A percentile compares a stretch with the other conserved stretches of the same genome.
Evolutionary conservation across 2,888 invertebrate genomes (phyloP).

Genomic region (Uropetala carovei): DNA sequence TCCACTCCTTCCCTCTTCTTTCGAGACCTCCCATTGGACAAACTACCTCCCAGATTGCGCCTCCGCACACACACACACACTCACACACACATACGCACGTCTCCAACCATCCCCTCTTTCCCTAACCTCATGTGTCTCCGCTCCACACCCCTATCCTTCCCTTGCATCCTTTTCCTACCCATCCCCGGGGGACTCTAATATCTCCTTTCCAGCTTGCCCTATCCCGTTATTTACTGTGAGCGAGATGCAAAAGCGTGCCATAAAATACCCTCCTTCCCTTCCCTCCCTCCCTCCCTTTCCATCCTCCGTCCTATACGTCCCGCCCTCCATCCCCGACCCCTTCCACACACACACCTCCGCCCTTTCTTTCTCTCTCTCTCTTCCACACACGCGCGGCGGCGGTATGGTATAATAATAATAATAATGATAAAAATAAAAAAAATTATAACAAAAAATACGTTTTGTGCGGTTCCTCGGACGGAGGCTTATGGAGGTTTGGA

Average conservation of each 20-base stretch:
- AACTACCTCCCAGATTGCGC: constrained; percentile 18
- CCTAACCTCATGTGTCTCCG: background rate
- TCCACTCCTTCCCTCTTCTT: background rate
- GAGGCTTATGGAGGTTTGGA: background rate
- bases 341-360: background rate
- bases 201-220: constrained; percentile 30
- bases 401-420: background rate
- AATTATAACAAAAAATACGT: background rate
- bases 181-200: constrained; percentile 30
- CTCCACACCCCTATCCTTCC: background rate
- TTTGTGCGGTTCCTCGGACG: background rate
- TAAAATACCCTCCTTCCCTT: constrained; percentile 20
- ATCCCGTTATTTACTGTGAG: constrained; percentile 55
- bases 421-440: constrained; percentile 1
- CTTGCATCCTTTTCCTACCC: background rate
- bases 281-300: background rate
- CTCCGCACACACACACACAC: background rate
- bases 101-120: background rate
- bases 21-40: background rate
- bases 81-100: background rate
- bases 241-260: constrained; percentile 43
- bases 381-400: background rate
- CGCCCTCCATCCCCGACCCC: background rate
- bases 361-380: background rate
- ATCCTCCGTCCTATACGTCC: background rate